Base-by-base conservation (phyloP, 1,140 invertebrate genomes). In the Vollenhovia emeryi region DNA sequence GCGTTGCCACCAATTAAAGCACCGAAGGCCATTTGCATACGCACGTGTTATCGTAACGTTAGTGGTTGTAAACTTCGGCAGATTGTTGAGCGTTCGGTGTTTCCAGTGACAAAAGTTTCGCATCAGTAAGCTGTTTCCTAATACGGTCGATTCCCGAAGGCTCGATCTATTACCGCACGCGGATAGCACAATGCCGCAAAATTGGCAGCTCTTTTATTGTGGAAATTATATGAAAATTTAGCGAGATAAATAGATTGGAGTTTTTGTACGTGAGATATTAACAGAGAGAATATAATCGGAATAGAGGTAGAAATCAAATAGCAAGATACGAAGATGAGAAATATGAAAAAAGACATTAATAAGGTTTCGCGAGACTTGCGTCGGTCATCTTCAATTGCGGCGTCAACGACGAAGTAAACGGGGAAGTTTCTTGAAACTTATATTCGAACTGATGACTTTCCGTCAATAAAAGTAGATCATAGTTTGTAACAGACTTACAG, bases 391-490 rank as follows among this genome's bases (percentile, higher is more conserved):
- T 43, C 50, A 82, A 71, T 30, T 33, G 30, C 4, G n/a, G 33
- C 11, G 6, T 52, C 45, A 40, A 48, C 50, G 15, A 24, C 9
- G 21, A 68, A 79, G 40, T 55, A 30, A 55, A 24, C 36, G 36
- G 18, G 15, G 30, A 82, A 82, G 36, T 71, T 82, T 55, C 40
- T 57, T 40, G 13, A 2, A 57, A 57, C 24, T 82, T 73, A 40
- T 33, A 27, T 73, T 52, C 36, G 50, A 45, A 57, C 40, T 45
- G 50, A 82, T 73, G 78, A 73, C 18, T 57, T 73, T 73, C 55
- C 50, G 36, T 82, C 66, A 82, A 71, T 82, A 71, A 80, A 80
- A 80, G 18, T 80, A 80, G 78, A 80, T 80, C 36, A 71, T 80
- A 71, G 50, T 71, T 80, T 8, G 78, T 80, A 79, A 80, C 78